phyloP scores from a whole-genome alignment of 2,113 vertebrate species.

The Leucosticte australis region DNA sequence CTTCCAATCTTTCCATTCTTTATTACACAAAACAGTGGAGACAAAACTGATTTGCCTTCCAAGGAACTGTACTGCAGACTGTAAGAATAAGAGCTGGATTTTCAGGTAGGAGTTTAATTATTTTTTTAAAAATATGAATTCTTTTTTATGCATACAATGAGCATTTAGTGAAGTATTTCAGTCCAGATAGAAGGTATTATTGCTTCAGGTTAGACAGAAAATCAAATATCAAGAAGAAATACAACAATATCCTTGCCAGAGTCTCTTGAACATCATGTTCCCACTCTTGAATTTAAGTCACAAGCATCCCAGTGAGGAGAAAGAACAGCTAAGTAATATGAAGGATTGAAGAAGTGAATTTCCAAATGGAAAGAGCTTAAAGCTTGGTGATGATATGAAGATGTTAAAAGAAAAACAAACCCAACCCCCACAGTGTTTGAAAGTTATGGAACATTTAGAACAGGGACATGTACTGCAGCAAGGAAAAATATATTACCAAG shows the following conservation, averaged over 20 bases:
- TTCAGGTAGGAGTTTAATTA: background rate
- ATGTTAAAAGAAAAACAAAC: background rate
- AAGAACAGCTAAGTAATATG: background rate
- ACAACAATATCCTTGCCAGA: background rate
- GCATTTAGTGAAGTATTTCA: background rate
- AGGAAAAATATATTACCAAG: background rate
- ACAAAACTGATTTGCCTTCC: background rate
- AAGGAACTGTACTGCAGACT: background rate
- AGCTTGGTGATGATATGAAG: background rate
- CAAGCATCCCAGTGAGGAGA: background rate
- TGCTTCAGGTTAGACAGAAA: constrained; percentile 19
- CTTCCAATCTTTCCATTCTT: background rate
- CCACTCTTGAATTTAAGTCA: constrained; percentile 1
- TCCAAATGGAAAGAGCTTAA: background rate
- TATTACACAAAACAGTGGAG: background rate
- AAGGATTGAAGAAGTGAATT: background rate
- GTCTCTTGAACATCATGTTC: constrained; percentile 20
- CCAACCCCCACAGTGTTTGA: background rate
- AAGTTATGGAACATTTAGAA: background rate
- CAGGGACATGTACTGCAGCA: background rate
- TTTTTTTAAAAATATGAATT: background rate
- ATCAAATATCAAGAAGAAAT: background rate
- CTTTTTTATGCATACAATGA: background rate
- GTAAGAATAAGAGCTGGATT: background rate
- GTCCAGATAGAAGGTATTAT: background rate